Percentiles rank a stretch among this genome's conserved stretches.
phyloP scores from a whole-genome alignment of 2,113 vertebrate genomes.

The Hippocampus mohnikei region DNA sequence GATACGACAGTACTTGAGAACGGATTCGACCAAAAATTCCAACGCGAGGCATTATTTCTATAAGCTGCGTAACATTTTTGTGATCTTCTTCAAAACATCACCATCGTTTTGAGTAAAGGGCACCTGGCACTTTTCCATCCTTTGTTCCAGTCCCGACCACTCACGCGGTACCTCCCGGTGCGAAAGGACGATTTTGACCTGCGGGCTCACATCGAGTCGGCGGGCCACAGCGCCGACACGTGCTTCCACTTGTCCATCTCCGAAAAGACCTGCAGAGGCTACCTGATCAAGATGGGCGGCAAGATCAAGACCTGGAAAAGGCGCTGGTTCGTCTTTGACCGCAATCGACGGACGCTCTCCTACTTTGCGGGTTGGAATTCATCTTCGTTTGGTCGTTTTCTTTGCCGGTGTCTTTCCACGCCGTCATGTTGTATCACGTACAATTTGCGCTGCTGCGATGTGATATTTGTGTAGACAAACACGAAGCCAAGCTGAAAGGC shows the following conservation, averaged over 20 bases:
- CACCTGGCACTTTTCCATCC: too few species aligned
- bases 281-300: slow-evolving; percentile 95
- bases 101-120: too few species aligned
- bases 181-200: slow-evolving; percentile 94
- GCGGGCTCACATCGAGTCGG: slow-evolving; percentile 87
- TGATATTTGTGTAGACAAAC: slow-evolving; percentile 82
- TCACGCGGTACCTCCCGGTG: slow-evolving; percentile 92
- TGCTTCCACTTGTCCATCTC: slow-evolving; percentile 91
- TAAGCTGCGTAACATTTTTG: too few species aligned
- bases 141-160: slow-evolving; percentile 80
- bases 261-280: slow-evolving; percentile 94
- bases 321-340: slow-evolving; percentile 94
- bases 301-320: slow-evolving; percentile 98
- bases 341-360: slow-evolving; percentile 89
- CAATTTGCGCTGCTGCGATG: neutral
- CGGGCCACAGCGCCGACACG: slow-evolving; percentile 88
- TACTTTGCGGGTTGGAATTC: slow-evolving; percentile 83
- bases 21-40: too few species aligned
- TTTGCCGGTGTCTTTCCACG: neutral
- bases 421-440: neutral
- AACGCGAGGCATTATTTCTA: too few species aligned
- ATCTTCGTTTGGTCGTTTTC: too few species aligned
- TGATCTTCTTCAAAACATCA: too few species aligned
- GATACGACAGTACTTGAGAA: too few species aligned
- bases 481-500: slow-evolving; percentile 96